A percentile compares a stretch with the other conserved stretches of the same genome.
phyloP scores from a whole-genome alignment of 2,888 invertebrate genomes.

The Acrobasis consociella region DNA sequence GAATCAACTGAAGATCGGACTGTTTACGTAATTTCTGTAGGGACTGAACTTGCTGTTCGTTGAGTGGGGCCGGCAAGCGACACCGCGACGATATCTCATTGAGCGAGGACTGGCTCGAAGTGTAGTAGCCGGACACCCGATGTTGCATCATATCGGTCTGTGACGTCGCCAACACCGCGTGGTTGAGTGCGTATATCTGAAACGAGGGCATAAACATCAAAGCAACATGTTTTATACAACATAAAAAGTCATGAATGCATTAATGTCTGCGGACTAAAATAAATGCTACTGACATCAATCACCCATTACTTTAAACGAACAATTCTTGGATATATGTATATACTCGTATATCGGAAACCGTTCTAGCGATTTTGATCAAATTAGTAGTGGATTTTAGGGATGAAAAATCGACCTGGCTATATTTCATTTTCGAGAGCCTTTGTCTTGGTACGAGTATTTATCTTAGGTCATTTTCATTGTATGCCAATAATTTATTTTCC shows the following conservation, averaged over 20 bases:
- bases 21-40: conserved; percentile 93
- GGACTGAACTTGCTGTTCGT: conserved; percentile 82
- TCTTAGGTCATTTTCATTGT: too few species aligned
- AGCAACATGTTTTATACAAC: conserved; percentile 2
- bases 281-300: background rate
- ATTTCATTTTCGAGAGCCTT: too few species aligned
- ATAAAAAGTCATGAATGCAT: background rate
- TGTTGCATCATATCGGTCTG: conserved; percentile 90
- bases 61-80: conserved; percentile 83
- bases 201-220: conserved; percentile 31
- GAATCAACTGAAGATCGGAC: conserved; percentile 93
- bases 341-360: too few species aligned
- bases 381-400: too few species aligned
- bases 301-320: background rate
- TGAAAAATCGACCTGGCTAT: too few species aligned
- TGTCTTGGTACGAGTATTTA: too few species aligned
- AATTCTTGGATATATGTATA: too few species aligned
- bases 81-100: conserved; percentile 56
- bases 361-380: too few species aligned
- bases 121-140: conserved; percentile 94
- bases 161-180: conserved; percentile 80
- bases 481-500: too few species aligned
- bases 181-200: conserved; percentile 85
- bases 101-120: conserved; percentile 90
- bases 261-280: background rate